These are phyloP conservation scores for Andrena dorsata DNA, from an alignment of 2,888 invertebrate species.

Conservation along the genomic window DNA sequence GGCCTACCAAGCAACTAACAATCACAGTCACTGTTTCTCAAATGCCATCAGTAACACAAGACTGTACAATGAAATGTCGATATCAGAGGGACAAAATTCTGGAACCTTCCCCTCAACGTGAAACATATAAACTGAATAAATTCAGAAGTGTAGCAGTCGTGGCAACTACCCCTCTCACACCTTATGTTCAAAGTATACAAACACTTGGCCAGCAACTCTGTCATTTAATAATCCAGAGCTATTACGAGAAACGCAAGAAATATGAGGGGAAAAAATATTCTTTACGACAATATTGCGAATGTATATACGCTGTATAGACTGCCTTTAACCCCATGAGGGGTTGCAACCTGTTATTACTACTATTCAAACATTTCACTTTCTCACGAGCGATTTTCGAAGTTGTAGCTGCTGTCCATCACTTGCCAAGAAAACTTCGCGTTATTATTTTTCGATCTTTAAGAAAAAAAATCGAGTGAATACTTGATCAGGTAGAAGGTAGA, in stretches of 20 bases:
- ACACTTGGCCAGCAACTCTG: not conserved
- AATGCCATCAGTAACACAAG: too few species aligned
- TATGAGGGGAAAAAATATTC: not conserved
- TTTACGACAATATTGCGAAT: not conserved
- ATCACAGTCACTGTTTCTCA: too few species aligned
- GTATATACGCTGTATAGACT: conserved; percentile 1
- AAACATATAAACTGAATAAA: not conserved
- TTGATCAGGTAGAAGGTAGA: not conserved
- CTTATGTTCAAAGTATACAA: too few species aligned
- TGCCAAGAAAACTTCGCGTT: not conserved
- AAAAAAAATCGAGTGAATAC: not conserved
- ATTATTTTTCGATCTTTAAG: not conserved
- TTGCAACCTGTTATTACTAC: not conserved
- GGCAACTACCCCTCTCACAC: not conserved
- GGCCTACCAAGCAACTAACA: too few species aligned
- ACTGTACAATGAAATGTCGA: too few species aligned
- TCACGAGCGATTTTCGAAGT: not conserved
- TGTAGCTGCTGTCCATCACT: not conserved
- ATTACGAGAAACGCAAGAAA: not conserved
- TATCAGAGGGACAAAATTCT: too few species aligned
- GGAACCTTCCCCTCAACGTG: too few species aligned
- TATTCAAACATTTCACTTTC: not conserved
- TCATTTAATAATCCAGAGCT: not conserved
- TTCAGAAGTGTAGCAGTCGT: not conserved
- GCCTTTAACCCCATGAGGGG: not conserved